A percentile compares a stretch with the other conserved stretches of the same genome.
phyloP scores from a whole-genome alignment of 2,113 vertebrate species.

The Upupa epops region DNA sequence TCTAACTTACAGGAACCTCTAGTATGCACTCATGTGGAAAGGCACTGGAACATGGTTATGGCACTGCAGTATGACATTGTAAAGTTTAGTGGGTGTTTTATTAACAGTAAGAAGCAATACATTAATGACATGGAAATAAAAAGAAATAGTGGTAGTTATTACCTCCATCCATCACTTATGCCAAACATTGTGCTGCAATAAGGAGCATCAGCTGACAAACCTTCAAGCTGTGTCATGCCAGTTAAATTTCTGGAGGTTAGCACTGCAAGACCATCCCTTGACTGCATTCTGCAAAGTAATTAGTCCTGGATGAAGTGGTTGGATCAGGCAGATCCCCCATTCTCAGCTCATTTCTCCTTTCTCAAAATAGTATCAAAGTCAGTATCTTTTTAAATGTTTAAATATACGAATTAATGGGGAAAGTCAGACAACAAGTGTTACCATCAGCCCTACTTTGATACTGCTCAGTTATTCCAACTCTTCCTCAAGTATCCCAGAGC shows the following conservation, averaged over 20 bases:
- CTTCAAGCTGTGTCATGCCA: background rate
- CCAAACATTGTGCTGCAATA: background rate
- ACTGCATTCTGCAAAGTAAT: background rate
- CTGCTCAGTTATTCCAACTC: background rate
- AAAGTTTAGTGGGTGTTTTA: background rate
- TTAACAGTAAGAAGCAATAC: background rate
- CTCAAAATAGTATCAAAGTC: background rate
- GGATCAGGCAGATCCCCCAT: background rate
- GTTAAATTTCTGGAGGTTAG: background rate
- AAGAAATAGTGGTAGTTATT: background rate
- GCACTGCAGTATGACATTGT: background rate
- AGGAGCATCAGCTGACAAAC: background rate
- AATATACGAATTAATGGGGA: background rate
- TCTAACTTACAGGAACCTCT: background rate
- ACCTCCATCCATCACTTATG: background rate
- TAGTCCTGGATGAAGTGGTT: background rate
- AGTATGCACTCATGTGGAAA: background rate
- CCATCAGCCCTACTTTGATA: background rate
- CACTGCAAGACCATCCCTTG: background rate
- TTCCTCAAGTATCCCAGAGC: background rate
- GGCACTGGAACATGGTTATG: background rate
- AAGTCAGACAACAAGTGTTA: background rate
- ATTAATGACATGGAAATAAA: background rate
- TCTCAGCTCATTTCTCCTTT: background rate
- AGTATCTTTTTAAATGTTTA: background rate